Evolutionary conservation across 2,113 vertebrate species (phyloP), one percentile per base, ranked within the genome.

Genomic region (Nycticebus coucang): DNA sequence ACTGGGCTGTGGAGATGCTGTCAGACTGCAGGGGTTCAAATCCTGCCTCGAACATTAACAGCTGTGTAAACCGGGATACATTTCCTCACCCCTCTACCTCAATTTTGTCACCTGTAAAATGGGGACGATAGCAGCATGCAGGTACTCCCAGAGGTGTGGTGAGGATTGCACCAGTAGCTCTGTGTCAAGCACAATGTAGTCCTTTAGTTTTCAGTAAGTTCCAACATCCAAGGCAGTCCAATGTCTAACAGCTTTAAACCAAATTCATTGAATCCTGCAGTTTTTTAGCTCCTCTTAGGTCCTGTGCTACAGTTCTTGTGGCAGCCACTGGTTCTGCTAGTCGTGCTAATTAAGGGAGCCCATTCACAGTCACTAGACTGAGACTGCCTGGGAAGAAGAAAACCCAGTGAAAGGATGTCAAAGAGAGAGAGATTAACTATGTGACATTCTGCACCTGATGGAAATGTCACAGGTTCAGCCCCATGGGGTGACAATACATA

Each of bases 381-480:
- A 88, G 60, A 72, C 81, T 72, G 68, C 59, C 69, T 86, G 79
- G 86, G 93, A 83, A 93, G 93, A 96, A 86, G 82, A 75, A 91
- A 94, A 93, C 10, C 69, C 83, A 55, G 53, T 78, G 80, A 96
- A 93, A 95, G 45, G 35, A 62, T 79, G 85, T 96, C 93, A 95
- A 69, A 96, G 81, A 84, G 18, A 90, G 75, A 91, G 68, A 88
- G 69, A 94, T 55, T 90, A 94, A 64, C 96, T 41, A 62, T 95
- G 71, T 79, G 80, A 26, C 89, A 41, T 80, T 74, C 60, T 89
- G 81, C 80, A 93, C 79, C 94, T 93, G 41, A 90, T 89, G 89
- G 91, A 93, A 95, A 53, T 93, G 95, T 95, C 91, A 75, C 83
- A 84, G 75, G 97, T 97, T 95, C 97, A 92, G 92, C 41, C 72